Evolutionary conservation across 2,888 invertebrate species (phyloP).

Genomic region (Nomada lathburiana): DNA sequence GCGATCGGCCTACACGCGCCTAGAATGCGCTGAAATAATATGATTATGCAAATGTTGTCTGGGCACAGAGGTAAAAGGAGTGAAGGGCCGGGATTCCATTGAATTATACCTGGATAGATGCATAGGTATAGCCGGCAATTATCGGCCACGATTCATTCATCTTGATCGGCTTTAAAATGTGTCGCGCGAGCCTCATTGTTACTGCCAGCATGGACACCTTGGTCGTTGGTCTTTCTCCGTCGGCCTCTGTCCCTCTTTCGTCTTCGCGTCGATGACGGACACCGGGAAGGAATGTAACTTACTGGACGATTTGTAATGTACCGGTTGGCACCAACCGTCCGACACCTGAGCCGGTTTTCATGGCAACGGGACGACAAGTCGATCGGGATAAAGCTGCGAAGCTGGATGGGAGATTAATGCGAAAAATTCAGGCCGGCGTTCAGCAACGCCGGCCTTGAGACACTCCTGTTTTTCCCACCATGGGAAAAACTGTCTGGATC

Average conservation of each 20-base stretch:
- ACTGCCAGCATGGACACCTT: constrained; percentile 37
- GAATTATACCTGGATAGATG: constrained; percentile 51
- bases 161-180: constrained; percentile 62
- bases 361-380: constrained; percentile 12
- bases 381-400: constrained; percentile 45
- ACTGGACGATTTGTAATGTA: constrained; percentile 53
- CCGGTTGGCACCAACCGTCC: constrained; percentile 15
- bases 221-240: constrained; percentile 13
- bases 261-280: constrained; percentile 5
- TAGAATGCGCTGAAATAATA: constrained; percentile 74
- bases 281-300: constrained; percentile 41
- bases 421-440: constrained; percentile 52
- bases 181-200: constrained; percentile 51
- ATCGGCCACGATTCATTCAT: constrained; percentile 76
- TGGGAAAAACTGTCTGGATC: constrained; percentile 38
- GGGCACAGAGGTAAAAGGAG: constrained; percentile 16
- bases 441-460: constrained; percentile 39
- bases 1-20: constrained; percentile 70
- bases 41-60: constrained; percentile 78
- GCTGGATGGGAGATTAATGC: constrained; percentile 48
- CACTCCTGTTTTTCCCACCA: constrained; percentile 50
- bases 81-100: constrained; percentile 48
- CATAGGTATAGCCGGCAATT: constrained; percentile 64
- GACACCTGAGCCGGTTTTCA: constrained; percentile 18
- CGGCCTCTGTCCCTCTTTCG: not conserved